phyloP scores from a whole-genome alignment of 2,888 invertebrate genomes.

The Dicranocentrus wangi region DNA sequence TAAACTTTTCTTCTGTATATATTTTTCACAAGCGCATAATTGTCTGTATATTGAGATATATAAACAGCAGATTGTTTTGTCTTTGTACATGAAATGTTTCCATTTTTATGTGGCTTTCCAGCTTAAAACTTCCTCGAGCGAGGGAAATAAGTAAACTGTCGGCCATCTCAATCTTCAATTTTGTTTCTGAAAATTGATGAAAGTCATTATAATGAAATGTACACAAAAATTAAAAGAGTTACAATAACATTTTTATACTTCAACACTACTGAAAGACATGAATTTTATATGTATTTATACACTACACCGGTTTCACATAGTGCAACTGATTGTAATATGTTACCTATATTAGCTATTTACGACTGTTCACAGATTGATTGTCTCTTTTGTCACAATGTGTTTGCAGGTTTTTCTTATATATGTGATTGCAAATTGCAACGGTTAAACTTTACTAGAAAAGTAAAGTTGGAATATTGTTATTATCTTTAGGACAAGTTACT shows the following conservation, averaged over 20 bases:
- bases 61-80: conserved; percentile 19
- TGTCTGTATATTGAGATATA: not conserved
- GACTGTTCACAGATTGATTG: conserved; percentile 36
- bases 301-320: conserved; percentile 40
- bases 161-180: not conserved
- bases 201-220: too few species aligned
- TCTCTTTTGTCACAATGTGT: conserved; percentile 45
- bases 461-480: too few species aligned
- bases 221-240: not conserved
- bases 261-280: conserved; percentile 27
- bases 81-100: conserved; percentile 45
- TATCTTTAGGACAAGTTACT: too few species aligned
- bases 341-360: not conserved
- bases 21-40: conserved; percentile 51
- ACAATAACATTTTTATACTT: not conserved
- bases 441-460: too few species aligned
- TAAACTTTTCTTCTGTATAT: conserved; percentile 21
- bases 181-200: not conserved
- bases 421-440: conserved; percentile 7
- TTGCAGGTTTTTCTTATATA: conserved; percentile 18
- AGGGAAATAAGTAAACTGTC: not conserved
- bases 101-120: not conserved
- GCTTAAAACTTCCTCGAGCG: too few species aligned
- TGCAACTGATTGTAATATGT: conserved; percentile 23
- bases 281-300: conserved; percentile 15